Conservation (phyloP, 1,140 invertebrate genomes). For the Drosophila sucinea region DNA sequence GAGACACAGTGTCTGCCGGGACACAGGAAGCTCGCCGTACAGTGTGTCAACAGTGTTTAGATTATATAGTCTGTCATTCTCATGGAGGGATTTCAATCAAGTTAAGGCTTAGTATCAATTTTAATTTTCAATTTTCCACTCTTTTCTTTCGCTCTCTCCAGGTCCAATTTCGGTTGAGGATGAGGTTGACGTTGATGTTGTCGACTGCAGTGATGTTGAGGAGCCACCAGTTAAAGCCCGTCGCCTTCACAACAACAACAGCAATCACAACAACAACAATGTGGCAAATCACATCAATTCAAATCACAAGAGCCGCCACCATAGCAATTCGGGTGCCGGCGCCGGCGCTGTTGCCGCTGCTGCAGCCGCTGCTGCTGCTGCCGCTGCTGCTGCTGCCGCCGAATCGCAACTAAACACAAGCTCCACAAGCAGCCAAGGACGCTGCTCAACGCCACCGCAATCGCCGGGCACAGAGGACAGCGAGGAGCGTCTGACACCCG, state of each 20-base stretch:
- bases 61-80: slow-evolving; percentile 4
- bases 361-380: slow-evolving; percentile 39
- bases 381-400: slow-evolving; percentile 22
- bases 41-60: slow-evolving; percentile 31
- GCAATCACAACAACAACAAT: slow-evolving; percentile 59
- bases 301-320: slow-evolving; percentile 53
- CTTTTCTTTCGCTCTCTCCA: slow-evolving; percentile 46
- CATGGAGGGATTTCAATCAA: background rate
- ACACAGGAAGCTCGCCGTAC: slow-evolving; percentile 4
- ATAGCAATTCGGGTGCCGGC: slow-evolving; percentile 29
- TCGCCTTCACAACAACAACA: slow-evolving; percentile 57
- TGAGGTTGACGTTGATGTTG: slow-evolving; percentile 84
- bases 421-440: slow-evolving; percentile 79
- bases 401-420: slow-evolving; percentile 74
- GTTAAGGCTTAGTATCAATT: background rate
- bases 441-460: slow-evolving; percentile 77
- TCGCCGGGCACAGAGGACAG: slow-evolving; percentile 80
- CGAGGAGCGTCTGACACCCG: slow-evolving; percentile 79
- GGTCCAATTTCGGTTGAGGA: slow-evolving; percentile 84
- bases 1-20: slow-evolving; percentile 56
- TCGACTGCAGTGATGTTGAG: slow-evolving; percentile 84
- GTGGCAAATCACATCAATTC: slow-evolving; percentile 51
- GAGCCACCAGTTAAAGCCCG: slow-evolving; percentile 76
- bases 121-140: slow-evolving; percentile 56
- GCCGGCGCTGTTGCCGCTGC: slow-evolving; percentile 49